phyloP scores from a whole-genome alignment of 2,797 vertebrate species.

The Fratercula arctica region DNA sequence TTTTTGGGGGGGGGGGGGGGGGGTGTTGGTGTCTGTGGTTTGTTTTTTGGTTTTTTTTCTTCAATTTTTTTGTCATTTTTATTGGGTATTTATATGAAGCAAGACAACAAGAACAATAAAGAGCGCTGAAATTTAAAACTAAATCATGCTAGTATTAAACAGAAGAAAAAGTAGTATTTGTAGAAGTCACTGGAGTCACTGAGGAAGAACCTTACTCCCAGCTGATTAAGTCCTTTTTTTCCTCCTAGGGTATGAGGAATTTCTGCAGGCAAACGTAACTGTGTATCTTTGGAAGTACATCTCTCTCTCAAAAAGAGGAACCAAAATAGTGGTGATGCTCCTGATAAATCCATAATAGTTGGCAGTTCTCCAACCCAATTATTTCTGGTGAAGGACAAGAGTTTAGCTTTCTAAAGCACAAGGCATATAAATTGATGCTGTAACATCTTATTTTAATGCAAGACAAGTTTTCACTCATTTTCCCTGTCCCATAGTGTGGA shows the following conservation, averaged over 20 bases:
- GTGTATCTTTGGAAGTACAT: background rate
- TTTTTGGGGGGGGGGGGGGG: background rate
- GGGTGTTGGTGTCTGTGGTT: fast-evolving
- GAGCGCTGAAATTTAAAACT: background rate
- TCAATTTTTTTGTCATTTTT: background rate
- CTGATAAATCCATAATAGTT: background rate
- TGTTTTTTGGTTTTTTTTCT: background rate
- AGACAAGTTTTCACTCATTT: background rate
- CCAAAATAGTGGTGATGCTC: background rate
- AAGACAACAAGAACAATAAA: background rate
- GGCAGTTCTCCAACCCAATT: background rate
- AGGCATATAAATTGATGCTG: background rate
- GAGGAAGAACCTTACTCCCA: background rate
- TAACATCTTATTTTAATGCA: background rate
- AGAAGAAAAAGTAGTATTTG: background rate
- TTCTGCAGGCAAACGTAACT: background rate
- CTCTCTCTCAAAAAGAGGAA: background rate
- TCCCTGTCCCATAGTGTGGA: background rate
- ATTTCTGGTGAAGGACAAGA: background rate
- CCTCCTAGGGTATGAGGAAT: background rate
- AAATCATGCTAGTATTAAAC: background rate
- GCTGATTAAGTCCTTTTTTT: background rate
- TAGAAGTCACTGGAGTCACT: background rate
- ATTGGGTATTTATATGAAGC: background rate
- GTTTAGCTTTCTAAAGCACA: background rate